Percentiles rank a stretch among this genome's conserved stretches.
phyloP scores from a whole-genome alignment of 2,888 invertebrate genomes.

The Ochropleura plecta region DNA sequence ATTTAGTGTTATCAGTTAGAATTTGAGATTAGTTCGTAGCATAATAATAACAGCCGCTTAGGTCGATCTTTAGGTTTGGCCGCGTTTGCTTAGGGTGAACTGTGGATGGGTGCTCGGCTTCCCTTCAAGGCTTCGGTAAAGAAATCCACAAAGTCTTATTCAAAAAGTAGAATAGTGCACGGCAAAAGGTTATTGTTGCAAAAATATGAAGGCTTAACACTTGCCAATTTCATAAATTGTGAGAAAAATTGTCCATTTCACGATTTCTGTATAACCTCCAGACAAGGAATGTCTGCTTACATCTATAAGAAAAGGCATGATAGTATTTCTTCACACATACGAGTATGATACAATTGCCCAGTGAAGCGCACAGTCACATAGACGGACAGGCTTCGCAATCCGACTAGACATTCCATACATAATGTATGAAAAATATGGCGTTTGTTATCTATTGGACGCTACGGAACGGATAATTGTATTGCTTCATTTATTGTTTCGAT shows the following conservation, averaged over 20 bases:
- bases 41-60: no score
- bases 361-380: constrained; percentile 56
- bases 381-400: constrained; percentile 50
- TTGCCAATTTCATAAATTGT: no score
- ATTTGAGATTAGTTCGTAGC: no score
- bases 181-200: not conserved
- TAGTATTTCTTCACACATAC: constrained; percentile 22
- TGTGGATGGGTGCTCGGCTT: no score
- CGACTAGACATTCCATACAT: constrained; percentile 42
- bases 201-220: not conserved
- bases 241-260: no score
- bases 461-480: constrained; percentile 31
- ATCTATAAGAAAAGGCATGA: not conserved
- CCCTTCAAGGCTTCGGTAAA: no score
- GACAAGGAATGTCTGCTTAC: not conserved
- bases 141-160: no score
- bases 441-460: constrained; percentile 22
- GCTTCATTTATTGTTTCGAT: constrained; percentile 22
- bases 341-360: constrained; percentile 44
- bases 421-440: constrained; percentile 41
- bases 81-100: no score
- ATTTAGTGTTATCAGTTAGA: no score
- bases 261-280: not conserved
- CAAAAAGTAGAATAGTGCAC: no score
- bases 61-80: no score